These are phyloP conservation scores for Petrosia ficiformis DNA, from an alignment of 37 sponge, comb jelly and placozoan species.

Conservation along the genomic window DNA sequence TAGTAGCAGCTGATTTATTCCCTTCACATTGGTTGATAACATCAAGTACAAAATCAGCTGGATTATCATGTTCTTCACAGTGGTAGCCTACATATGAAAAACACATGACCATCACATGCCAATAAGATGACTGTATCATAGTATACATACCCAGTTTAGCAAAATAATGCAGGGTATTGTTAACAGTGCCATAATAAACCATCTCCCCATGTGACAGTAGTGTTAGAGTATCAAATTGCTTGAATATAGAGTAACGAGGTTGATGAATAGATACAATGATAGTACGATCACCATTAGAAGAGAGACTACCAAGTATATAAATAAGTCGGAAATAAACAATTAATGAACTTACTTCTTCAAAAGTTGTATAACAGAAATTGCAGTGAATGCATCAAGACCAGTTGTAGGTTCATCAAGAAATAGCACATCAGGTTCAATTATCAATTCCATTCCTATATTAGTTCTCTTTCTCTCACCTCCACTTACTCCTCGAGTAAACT, in stretches of 20 bases:
- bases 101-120: background rate
- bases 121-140: background rate
- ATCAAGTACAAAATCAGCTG: constrained; percentile 86
- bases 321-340: background rate
- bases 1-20: background rate
- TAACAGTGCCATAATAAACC: constrained; percentile 65
- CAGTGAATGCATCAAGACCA: constrained; percentile 85
- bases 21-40: constrained; percentile 60
- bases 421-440: constrained; percentile 76
- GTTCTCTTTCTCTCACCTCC: constrained; percentile 91
- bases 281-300: constrained; percentile 20
- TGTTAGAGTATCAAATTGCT: constrained; percentile 66
- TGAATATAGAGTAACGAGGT: constrained; percentile 84
- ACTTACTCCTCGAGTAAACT: constrained; percentile 77
- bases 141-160: constrained; percentile 12
- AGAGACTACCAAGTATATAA: constrained; percentile 10
- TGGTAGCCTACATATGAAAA: constrained; percentile 34
- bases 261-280: constrained; percentile 82
- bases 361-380: constrained; percentile 67
- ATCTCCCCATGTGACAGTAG: constrained; percentile 61
- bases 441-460: constrained; percentile 91
- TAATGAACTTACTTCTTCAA: constrained; percentile 55
- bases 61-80: constrained; percentile 84
- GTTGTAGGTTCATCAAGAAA: constrained; percentile 93
- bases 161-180: constrained; percentile 52